A percentile compares a stretch with the other conserved stretches of the same genome.
phyloP scores from a whole-genome alignment of 92 coral and sea anemone genomes.

The Zoanthus solanderi region DNA sequence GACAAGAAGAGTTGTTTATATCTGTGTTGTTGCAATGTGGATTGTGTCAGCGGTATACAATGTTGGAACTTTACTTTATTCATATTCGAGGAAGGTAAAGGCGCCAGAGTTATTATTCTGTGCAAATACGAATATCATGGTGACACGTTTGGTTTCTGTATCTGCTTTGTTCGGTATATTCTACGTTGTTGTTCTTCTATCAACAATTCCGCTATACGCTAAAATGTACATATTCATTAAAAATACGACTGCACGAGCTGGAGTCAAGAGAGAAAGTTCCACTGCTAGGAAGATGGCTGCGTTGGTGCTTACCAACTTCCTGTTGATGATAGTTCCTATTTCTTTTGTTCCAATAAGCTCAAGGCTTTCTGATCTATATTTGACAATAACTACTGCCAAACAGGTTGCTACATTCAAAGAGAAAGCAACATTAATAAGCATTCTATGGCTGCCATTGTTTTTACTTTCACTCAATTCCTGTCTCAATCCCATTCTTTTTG shows the following conservation, averaged over 20 bases:
- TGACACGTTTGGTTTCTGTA: neutral
- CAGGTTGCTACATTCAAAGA: neutral
- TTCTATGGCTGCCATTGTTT: slow-evolving; percentile 25
- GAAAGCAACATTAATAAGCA: slow-evolving; percentile 2
- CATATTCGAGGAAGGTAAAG: neutral
- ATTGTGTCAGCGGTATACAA: neutral
- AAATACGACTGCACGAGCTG: neutral
- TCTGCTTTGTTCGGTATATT: neutral
- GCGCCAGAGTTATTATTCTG: neutral
- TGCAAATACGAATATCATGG: neutral
- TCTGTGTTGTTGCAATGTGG: slow-evolving; percentile 12
- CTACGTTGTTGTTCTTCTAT: neutral
- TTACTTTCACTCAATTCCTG: slow-evolving; percentile 25
- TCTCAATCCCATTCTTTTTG: slow-evolving; percentile 26
- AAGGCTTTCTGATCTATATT: neutral
- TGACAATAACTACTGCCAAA: neutral
- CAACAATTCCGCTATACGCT: slow-evolving; percentile 28
- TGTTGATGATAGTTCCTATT: slow-evolving; percentile 25
- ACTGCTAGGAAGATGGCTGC: slow-evolving; percentile 26
- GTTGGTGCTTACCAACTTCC: slow-evolving; percentile 18
- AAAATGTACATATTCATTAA: slow-evolving; percentile 22
- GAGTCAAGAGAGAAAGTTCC: slow-evolving; percentile 17
- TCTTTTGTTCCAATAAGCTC: slow-evolving; percentile 35
- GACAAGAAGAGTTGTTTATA: neutral
- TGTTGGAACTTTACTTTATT: neutral